Conservation (phyloP, 2,113 vertebrate genomes). For the Syngnathus typhle region DNA sequence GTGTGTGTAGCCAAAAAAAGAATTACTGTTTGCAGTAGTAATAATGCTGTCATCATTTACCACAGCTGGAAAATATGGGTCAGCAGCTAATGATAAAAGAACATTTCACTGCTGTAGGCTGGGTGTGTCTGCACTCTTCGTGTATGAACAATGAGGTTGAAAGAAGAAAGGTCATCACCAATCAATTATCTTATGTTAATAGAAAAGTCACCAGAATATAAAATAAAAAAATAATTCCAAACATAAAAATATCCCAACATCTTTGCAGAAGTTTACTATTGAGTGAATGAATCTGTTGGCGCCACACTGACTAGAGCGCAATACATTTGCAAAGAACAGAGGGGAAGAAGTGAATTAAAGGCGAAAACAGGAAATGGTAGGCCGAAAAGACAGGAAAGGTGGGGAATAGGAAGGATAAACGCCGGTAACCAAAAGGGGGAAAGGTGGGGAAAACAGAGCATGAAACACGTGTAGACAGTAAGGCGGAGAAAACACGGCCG, state of each 20-base stretch:
- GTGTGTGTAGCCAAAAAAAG: conserved; percentile 9
- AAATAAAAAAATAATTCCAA: background rate
- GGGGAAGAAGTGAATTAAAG: background rate
- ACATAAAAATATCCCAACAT: background rate
- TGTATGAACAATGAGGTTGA: background rate
- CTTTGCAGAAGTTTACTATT: background rate
- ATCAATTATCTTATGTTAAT: background rate
- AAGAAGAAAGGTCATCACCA: background rate
- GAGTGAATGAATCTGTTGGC: background rate
- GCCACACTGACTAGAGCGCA: background rate
- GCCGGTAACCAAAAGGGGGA: background rate
- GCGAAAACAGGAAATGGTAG: background rate
- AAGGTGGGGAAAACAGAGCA: conserved; percentile 5
- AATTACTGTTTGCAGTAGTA: conserved; percentile 5
- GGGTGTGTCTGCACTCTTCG: background rate
- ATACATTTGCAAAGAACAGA: conserved; percentile 15
- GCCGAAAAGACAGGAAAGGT: background rate
- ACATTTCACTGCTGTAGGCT: conserved; percentile 2
- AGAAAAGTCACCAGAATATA: background rate
- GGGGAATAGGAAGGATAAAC: background rate
- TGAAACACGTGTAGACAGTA: background rate
- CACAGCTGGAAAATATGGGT: conserved; percentile 53
- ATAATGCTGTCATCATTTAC: conserved; percentile 45
- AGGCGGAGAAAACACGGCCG: conserved; percentile 14
- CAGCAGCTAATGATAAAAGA: conserved; percentile 46